Evolutionary conservation across 2,888 invertebrate genomes (phyloP).

Genomic region (Marronus borbonicus): DNA sequence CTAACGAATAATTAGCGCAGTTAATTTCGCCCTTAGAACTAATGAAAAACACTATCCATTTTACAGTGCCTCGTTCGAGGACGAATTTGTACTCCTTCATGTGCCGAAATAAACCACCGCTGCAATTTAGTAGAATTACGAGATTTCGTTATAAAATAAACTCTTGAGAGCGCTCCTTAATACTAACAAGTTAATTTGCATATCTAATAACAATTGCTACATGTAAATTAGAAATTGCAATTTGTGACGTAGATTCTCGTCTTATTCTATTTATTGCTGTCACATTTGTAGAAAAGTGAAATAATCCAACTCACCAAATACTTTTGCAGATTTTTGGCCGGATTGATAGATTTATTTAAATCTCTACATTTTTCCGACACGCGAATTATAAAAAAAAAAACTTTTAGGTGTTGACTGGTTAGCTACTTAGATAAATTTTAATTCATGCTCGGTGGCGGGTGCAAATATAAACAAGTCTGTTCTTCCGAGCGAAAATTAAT

Average conservation of each 20-base stretch:
- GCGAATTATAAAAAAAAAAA: no score
- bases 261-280: no score
- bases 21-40: slow-evolving; percentile 52
- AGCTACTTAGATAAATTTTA: background rate
- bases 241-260: no score
- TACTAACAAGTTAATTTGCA: slow-evolving; percentile 10
- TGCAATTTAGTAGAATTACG: slow-evolving; percentile 14
- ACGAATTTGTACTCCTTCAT: slow-evolving; percentile 15
- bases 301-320: no score
- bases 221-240: no score
- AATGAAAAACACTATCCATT: slow-evolving; percentile 40
- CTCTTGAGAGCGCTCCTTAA: background rate
- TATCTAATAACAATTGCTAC: background rate
- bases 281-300: no score
- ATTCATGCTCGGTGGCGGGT: slow-evolving; percentile 3
- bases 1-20: slow-evolving; percentile 54
- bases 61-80: slow-evolving; percentile 6
- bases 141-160: background rate
- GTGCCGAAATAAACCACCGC: slow-evolving; percentile 6
- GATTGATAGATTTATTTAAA: no score
- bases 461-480: slow-evolving; percentile 17
- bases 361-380: no score
- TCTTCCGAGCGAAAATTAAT: slow-evolving; percentile 14
- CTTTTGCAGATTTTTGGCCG: no score
- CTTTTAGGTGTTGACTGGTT: slow-evolving; percentile 3